Evolutionary conservation across 2,797 vertebrate genomes (phyloP).

Genomic region (Gila robusta): DNA sequence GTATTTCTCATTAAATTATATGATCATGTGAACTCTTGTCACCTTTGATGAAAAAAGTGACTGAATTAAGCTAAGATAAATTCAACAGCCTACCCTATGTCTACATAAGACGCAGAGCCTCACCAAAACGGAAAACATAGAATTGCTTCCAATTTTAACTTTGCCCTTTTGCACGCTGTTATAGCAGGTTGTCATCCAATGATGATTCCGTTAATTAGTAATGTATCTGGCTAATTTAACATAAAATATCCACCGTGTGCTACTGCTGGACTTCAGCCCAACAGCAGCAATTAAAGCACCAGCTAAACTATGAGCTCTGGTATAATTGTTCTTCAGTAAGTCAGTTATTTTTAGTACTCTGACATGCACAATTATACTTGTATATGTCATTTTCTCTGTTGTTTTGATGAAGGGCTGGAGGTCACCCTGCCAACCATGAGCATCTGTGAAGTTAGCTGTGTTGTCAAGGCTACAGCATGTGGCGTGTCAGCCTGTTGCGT

Average conservation of each 20-base stretch:
- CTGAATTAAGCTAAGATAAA: not conserved
- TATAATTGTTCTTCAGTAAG: constrained; percentile 65
- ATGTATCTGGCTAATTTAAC: constrained; percentile 40
- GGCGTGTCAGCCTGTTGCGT: constrained; percentile 52
- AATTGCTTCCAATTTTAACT: not conserved
- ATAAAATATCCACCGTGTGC: constrained; percentile 44
- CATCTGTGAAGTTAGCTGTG: constrained; percentile 63
- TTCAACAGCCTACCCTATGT: not conserved
- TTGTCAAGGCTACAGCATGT: constrained; percentile 75
- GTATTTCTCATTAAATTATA: not conserved
- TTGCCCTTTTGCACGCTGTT: not conserved
- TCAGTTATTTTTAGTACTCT: constrained; percentile 69
- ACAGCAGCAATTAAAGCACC: constrained; percentile 38
- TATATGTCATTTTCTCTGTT: constrained; percentile 69
- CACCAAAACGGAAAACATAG: not conserved
- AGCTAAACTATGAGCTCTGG: constrained; percentile 38
- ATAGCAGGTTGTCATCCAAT: constrained; percentile 9
- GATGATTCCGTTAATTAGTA: constrained; percentile 26
- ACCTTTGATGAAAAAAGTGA: not conserved
- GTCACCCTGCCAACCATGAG: constrained; percentile 64
- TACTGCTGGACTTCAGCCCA: not conserved
- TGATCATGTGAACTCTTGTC: not conserved
- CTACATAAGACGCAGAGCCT: not conserved
- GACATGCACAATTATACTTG: constrained; percentile 73
- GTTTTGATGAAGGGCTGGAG: constrained; percentile 65